Percentiles rank a stretch among this genome's conserved stretches.
These are phyloP conservation scores for Macroglossus sobrinus DNA, from an alignment of 2,113 vertebrate genomes.

Conservation along the genomic window DNA sequence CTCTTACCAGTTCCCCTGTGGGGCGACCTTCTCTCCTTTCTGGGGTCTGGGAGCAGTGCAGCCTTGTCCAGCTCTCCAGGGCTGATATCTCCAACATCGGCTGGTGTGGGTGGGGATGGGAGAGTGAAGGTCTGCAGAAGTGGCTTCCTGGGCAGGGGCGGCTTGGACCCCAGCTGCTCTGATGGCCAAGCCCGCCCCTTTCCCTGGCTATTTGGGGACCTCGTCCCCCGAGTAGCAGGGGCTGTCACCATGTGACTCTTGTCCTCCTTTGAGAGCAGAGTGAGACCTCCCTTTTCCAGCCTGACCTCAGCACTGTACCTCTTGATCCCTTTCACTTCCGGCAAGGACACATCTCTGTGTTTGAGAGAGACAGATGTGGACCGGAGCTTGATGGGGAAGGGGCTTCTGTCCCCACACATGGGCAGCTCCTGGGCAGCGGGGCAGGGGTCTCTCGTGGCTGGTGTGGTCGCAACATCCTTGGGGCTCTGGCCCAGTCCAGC, in stretches of 20 bases:
- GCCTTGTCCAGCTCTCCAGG: conserved; percentile 72
- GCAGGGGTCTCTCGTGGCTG: conserved; percentile 52
- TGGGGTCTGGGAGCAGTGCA: conserved; percentile 48
- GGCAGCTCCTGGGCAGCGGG: conserved; percentile 45
- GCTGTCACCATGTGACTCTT: conserved; percentile 52
- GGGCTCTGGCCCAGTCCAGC: neutral
- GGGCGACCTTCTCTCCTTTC: conserved; percentile 72
- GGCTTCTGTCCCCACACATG: conserved; percentile 77
- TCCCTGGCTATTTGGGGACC: conserved; percentile 69
- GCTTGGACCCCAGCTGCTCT: conserved; percentile 81
- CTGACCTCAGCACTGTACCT: conserved; percentile 81
- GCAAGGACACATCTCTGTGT: conserved; percentile 71
- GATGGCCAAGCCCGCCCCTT: conserved; percentile 76
- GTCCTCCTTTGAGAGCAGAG: conserved; percentile 71
- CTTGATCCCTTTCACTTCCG: conserved; percentile 78
- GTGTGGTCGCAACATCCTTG: conserved; percentile 17
- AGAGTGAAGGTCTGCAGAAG: conserved; percentile 72
- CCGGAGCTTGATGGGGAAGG: conserved; percentile 92
- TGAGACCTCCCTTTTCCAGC: conserved; percentile 67
- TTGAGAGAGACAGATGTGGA: conserved; percentile 88
- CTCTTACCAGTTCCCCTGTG: conserved; percentile 86
- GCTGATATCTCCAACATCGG: neutral
- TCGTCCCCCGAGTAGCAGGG: neutral
- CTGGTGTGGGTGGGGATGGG: conserved; percentile 36
- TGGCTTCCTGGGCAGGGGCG: conserved; percentile 81